Evolutionary conservation across 2,888 invertebrate genomes (phyloP), one percentile per base, ranked within the genome.

Genomic region (Leptopterna dolabrata): DNA sequence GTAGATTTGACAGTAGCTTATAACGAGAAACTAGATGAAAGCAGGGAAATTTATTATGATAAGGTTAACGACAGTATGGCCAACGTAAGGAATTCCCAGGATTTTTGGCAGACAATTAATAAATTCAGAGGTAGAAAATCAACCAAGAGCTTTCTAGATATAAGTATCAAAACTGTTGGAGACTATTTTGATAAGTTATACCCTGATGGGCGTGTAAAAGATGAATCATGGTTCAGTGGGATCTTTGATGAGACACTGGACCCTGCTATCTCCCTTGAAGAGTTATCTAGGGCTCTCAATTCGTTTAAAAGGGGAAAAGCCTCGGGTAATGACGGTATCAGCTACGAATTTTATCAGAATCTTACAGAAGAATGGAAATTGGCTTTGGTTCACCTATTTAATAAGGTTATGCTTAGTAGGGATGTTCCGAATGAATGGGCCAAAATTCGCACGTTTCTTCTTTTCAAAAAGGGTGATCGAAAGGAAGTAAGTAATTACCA

Each of bases 71-170:
- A 55, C 9, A 55, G 19, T 55, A 55, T 55, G 55, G 55, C 55
- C 19, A 19, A 55, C 19, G 16, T 55, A 19, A 55, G 55, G 16
- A 55, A 76, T 19, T 76, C 76, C 4, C 16, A 45, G 14, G 76
- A 76, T 14, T 76, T 76, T 45, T 76, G 76, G 76, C 36, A 76
- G 24, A 19, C 76, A 41, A 24, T 76, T 11, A 76, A 76, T 16
- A 76, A 11, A 19, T 29, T 71, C 24, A 71, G 24, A 29, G 14
- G 71, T 14, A 71, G 29, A 24, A 24, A 24, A 24, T 27, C 36
- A 16, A 41, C 43, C 19, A 76, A 41, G 29, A 76, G 36, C 9
- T n/a, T 14, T 36, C 16, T 19, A 36, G 19, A 19, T n/a, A n/a
- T n/a, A n/a, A n/a, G n/a, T 41, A 16, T 30, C 36, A 76, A 76